Evolutionary conservation across 2,888 invertebrate genomes (phyloP).

Genomic region (Trichopria drosophilae): DNA sequence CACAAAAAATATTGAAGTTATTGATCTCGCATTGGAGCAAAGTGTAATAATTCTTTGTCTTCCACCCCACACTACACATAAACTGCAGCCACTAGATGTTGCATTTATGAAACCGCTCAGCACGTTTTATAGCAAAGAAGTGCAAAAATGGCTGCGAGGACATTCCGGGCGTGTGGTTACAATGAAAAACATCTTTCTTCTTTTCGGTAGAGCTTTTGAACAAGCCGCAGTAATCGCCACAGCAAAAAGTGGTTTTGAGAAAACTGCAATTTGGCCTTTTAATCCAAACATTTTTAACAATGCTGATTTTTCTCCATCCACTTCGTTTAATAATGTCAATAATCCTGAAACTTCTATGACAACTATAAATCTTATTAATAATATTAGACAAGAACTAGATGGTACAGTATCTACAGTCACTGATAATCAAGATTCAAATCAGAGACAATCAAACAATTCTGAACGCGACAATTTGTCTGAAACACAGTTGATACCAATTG

Average conservation of each 20-base stretch:
- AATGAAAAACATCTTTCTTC: slow-evolving; percentile 35
- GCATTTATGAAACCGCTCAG: slow-evolving; percentile 41
- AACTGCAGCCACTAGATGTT: slow-evolving; percentile 42
- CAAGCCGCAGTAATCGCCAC: slow-evolving; percentile 39
- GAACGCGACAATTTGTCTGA: no score
- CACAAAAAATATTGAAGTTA: slow-evolving; percentile 46
- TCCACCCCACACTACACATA: slow-evolving; percentile 44
- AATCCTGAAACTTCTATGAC: no score
- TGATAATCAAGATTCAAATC: no score
- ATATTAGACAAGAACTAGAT: no score
- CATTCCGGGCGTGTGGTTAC: slow-evolving; percentile 41
- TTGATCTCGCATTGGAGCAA: slow-evolving; percentile 40
- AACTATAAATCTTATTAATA: no score
- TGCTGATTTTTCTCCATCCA: no score
- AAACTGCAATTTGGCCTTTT: slow-evolving; percentile 39
- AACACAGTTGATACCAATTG: no score
- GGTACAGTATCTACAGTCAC: no score
- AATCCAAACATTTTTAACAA: no score
- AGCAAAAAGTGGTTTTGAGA: slow-evolving; percentile 42
- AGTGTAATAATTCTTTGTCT: slow-evolving; percentile 48
- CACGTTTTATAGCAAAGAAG: slow-evolving; percentile 37
- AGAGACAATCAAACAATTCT: no score
- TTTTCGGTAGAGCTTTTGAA: slow-evolving; percentile 43
- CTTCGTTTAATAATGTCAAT: no score
- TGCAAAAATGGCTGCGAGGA: slow-evolving; percentile 36